Base-by-base conservation (phyloP, 2,113 vertebrate species). In the Pimephales promelas region DNA sequence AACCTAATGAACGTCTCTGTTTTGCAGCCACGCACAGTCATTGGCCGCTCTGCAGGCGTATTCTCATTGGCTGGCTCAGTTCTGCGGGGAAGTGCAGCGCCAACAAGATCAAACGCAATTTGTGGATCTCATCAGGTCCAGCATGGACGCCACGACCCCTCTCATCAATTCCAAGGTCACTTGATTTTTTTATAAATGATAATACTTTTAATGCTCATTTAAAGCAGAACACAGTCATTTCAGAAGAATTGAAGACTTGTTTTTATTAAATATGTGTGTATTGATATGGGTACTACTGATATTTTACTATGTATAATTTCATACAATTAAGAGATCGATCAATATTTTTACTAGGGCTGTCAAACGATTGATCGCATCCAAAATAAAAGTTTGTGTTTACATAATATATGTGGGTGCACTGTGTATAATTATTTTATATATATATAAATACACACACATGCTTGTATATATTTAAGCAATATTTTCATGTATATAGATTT, bases 21-120 rank as follows among this genome's bases (percentile, higher is more conserved):
- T 14, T 83, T 54, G 0, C 92, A 99, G 97, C 71, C 98, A 99
- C 0, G 98, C 98, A 0, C 98, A 99, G 93, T 97, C 98, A 8
- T 94, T 99, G 87, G 96, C 98, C 8, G 98, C 98, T 0, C 91
- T 99, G 87, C 98, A 99, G 87, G 98, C 98, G 24, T 99, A 99
- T 66, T 94, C 96, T 9, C 98, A 99, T 89, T 99, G 98, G 98
- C 93, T 99, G 0, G 97, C 97, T 0, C 98, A 99, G 92, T 99
- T 97, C 90, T 99, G 97, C 92, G 94, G 96, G 0, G 97, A 99
- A 86, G 95, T 96, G 10, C 97, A 98, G 87, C 94, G 93, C 56
- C 97, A 98, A 91, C 97, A 97, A 91, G 97, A 96, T 91, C 95
- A 96, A 1, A 94, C 95, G 82, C 96, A 97, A 90, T 98, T 99